These are phyloP conservation scores for Drosophila cyrtoloma DNA, from an alignment of 2,888 invertebrate species.

Conservation along the genomic window DNA sequence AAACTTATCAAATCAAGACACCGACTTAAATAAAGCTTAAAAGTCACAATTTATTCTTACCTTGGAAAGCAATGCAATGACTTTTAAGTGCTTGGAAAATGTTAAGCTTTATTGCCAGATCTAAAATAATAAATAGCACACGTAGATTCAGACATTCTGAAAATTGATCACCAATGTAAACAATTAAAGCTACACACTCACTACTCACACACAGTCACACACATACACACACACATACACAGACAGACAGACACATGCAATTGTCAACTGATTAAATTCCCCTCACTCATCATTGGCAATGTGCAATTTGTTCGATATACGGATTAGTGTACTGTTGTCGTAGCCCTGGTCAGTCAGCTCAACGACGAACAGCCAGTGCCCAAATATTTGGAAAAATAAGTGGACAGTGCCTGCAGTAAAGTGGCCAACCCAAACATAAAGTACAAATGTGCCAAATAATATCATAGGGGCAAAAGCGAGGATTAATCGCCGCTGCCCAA, in stretches of 20 bases:
- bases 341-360: conserved; percentile 19
- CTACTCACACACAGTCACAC: not conserved
- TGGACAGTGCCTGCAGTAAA: not conserved
- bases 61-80: not conserved
- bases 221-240: not conserved
- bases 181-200: not conserved
- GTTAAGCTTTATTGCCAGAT: not conserved
- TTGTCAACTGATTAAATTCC: not conserved
- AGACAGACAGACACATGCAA: not conserved
- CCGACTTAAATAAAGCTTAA: not conserved
- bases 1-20: not conserved
- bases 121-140: not conserved
- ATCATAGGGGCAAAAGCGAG: conserved; percentile 42
- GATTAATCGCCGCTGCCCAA: conserved; percentile 15
- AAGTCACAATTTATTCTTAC: not conserved
- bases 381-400: conserved; percentile 7
- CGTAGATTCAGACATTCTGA: not conserved
- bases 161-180: not conserved
- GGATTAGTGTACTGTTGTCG: not conserved
- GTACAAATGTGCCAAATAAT: conserved; percentile 74
- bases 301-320: not conserved
- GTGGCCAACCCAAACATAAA: conserved; percentile 34
- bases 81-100: not conserved
- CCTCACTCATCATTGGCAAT: not conserved
- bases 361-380: not conserved